phyloP scores from a whole-genome alignment of 2,888 invertebrate species.

The Drosophila rubida region DNA sequence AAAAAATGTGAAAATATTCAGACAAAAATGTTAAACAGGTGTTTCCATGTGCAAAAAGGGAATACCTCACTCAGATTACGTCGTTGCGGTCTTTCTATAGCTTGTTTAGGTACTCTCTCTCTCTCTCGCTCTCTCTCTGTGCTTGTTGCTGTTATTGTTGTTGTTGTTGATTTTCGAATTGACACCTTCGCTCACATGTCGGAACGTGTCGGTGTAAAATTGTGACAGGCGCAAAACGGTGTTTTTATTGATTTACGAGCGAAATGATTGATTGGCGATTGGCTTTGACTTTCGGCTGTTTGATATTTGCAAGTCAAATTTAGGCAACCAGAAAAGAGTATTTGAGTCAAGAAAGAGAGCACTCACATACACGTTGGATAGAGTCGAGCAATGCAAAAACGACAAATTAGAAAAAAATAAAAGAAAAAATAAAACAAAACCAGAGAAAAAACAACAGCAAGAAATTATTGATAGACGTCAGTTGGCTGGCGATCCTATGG shows the following conservation, averaged over 20 bases:
- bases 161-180: constrained; percentile 20
- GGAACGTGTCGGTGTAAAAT: constrained; percentile 13
- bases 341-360: constrained; percentile 8
- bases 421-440: neutral
- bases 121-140: neutral
- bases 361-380: constrained; percentile 5
- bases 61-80: constrained; percentile 71
- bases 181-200: constrained; percentile 53
- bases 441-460: constrained; percentile 22
- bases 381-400: constrained; percentile 9
- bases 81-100: constrained; percentile 18
- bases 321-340: constrained; percentile 1
- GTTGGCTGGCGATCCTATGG: constrained; percentile 58
- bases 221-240: constrained; percentile 71
- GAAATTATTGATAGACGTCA: constrained; percentile 76
- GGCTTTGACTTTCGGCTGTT: constrained; percentile 67
- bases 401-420: constrained; percentile 16
- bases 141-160: constrained; percentile 1
- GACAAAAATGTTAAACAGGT: constrained; percentile 60
- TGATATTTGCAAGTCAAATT: constrained; percentile 47
- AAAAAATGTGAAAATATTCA: constrained; percentile 1
- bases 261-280: constrained; percentile 69
- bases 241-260: constrained; percentile 70
- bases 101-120: neutral
- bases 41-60: constrained; percentile 72